Conservation (phyloP, 2,797 vertebrate genomes). For the Syngnathus rostellatus region DNA sequence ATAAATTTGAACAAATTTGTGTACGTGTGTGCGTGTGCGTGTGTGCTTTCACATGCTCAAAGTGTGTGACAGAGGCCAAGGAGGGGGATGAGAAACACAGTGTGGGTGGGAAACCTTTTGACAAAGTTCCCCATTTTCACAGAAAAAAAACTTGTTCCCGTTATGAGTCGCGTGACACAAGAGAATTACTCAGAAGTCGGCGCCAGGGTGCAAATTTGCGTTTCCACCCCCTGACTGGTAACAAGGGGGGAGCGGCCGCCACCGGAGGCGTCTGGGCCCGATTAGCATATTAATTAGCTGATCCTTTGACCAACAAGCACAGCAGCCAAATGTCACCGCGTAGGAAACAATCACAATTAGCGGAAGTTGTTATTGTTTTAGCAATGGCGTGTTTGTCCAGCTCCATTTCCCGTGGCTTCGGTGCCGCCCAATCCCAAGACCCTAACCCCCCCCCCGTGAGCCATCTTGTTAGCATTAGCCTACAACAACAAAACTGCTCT, state of each 20-base stretch:
- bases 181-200: conserved; percentile 46
- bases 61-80: conserved; percentile 8
- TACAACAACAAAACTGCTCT: not conserved
- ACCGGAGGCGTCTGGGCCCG: conserved; percentile 57
- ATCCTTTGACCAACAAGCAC: conserved; percentile 66
- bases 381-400: conserved; percentile 38
- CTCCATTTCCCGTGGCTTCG: conserved; percentile 44
- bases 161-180: conserved; percentile 53
- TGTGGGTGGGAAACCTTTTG: conserved; percentile 64
- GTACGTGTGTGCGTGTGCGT: conserved; percentile 9
- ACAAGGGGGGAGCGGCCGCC: conserved; percentile 64
- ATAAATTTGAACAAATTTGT: not conserved
- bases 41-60: not conserved
- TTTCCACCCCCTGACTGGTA: conserved; percentile 55
- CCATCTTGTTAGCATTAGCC: not conserved
- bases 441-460: conserved; percentile 5
- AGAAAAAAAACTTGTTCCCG: conserved; percentile 56
- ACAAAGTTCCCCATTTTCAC: conserved; percentile 67
- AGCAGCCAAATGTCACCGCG: conserved; percentile 65
- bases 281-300: conserved; percentile 76
- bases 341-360: conserved; percentile 70
- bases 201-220: conserved; percentile 19
- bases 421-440: conserved; percentile 32
- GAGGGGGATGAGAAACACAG: conserved; percentile 28
- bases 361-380: conserved; percentile 62